Percentiles rank a stretch among this genome's conserved stretches.
Evolutionary conservation across 2,113 vertebrate species (phyloP).

Genomic region (Electrona antarctica): DNA sequence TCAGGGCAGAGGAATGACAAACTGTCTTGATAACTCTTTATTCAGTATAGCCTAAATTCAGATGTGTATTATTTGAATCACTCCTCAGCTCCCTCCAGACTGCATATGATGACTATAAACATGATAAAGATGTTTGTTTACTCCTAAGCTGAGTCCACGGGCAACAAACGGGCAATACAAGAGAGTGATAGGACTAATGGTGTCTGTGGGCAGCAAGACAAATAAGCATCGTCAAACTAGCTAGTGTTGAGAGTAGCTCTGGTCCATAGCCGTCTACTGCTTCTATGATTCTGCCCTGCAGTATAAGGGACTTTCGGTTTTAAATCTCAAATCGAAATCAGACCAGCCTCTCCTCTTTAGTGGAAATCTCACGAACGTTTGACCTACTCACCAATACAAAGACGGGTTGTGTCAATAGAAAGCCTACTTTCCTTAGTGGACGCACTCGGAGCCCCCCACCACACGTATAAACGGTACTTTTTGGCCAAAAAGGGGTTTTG

Average conservation of each 20-base stretch:
- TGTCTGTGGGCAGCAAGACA: conserved; percentile 15
- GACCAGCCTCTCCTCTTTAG: no score
- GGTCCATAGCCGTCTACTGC: no score
- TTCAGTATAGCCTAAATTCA: conserved; percentile 40
- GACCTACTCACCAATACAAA: no score
- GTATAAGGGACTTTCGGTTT: no score
- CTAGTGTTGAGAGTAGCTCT: conserved; percentile 32
- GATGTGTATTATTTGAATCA: conserved; percentile 28
- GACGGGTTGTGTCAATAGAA: no score
- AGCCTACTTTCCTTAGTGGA: no score
- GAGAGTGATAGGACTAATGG: background rate
- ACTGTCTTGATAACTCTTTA: conserved; percentile 21
- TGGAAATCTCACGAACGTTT: no score
- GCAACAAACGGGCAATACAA: conserved; percentile 3
- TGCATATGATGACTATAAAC: conserved; percentile 41
- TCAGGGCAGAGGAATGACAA: conserved; percentile 36
- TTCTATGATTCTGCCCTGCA: no score
- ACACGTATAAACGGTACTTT: no score
- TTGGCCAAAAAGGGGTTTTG: no score
- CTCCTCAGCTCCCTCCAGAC: conserved; percentile 32
- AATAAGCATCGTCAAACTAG: conserved; percentile 22
- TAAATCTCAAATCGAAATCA: no score
- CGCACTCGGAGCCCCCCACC: no score
- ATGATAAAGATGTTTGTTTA: conserved; percentile 58
- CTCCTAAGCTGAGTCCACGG: conserved; percentile 37